phyloP scores from a whole-genome alignment of 2,797 vertebrate species.

The Caiman crocodilus region DNA sequence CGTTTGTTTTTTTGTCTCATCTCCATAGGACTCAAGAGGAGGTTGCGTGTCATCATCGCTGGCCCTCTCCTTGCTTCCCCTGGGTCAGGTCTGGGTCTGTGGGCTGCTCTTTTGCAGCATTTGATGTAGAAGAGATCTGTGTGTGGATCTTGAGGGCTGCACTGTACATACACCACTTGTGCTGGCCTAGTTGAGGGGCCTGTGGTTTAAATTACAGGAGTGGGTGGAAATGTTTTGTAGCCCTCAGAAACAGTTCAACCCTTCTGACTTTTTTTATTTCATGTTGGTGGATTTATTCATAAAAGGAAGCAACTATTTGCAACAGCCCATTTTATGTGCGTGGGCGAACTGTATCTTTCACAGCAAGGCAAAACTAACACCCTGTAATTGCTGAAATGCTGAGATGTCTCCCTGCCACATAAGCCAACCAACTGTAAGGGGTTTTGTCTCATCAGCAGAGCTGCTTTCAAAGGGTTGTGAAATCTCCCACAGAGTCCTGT shows the following conservation, averaged over 20 bases:
- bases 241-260: not conserved
- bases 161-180: not conserved
- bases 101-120: not conserved
- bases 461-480: not conserved
- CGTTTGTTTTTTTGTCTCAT: not conserved
- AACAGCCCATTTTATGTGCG: not conserved
- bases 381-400: slow-evolving; percentile 59
- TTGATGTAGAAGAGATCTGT: not conserved
- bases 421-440: not conserved
- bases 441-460: not conserved
- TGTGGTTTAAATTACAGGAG: not conserved
- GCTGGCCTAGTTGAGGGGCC: not conserved
- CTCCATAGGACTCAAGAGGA: too few relatives aligned
- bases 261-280: not conserved
- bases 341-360: slow-evolving; percentile 15
- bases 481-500: slow-evolving; percentile 27
- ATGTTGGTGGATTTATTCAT: not conserved
- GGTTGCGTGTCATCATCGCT: not conserved
- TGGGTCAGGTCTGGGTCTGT: not conserved
- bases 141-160: not conserved
- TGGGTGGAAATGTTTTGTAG: not conserved
- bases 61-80: not conserved
- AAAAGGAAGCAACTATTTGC: slow-evolving; percentile 4
- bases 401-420: not conserved
- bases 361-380: slow-evolving; percentile 40